A percentile compares a stretch with the other conserved stretches of the same genome.
These are phyloP conservation scores for Zoanthus sociatus DNA, from an alignment of 92 coral and sea anemone genomes.

Conservation along the genomic window DNA sequence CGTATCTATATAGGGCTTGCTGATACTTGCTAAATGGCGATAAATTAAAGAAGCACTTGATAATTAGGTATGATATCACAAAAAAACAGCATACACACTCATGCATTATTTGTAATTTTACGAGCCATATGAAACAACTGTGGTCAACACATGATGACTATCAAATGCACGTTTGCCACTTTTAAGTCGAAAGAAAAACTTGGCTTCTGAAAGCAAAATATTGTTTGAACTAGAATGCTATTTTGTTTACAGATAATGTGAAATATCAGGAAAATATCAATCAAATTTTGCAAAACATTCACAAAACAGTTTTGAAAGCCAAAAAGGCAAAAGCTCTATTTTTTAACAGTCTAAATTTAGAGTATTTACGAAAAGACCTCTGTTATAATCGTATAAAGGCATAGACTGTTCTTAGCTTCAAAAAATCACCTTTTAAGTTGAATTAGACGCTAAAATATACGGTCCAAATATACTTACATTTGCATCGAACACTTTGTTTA, in stretches of 20 bases:
- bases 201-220: background rate
- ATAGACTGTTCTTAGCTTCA: background rate
- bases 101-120: no score
- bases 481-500: slow-evolving; percentile 95
- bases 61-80: background rate
- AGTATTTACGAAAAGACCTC: background rate
- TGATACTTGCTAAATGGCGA: background rate
- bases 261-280: background rate
- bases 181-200: background rate
- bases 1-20: background rate
- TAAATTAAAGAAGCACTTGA: background rate
- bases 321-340: background rate
- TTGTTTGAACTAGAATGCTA: background rate
- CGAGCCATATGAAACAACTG: background rate
- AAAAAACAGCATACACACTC: slow-evolving; percentile 12
- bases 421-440: background rate
- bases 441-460: slow-evolving; percentile 38
- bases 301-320: background rate
- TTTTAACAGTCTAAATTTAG: background rate
- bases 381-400: background rate
- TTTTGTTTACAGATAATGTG: background rate
- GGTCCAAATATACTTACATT: slow-evolving; percentile 96
- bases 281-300: background rate
- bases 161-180: background rate
- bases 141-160: background rate